Evolutionary conservation across 1,140 invertebrate species (phyloP), one percentile per base, ranked within the genome.

Genomic region (Battus philenor): DNA sequence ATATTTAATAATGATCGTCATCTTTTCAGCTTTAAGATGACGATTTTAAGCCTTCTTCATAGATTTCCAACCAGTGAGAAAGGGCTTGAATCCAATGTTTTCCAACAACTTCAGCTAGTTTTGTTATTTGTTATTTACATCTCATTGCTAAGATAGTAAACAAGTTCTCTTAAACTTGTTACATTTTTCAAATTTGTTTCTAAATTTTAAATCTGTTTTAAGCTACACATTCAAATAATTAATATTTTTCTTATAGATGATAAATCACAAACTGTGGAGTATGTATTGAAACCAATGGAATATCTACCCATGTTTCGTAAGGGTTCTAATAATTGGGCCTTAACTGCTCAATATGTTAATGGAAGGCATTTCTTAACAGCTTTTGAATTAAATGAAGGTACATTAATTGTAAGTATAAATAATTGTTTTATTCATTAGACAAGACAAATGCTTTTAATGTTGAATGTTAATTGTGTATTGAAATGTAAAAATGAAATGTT

Each of bases 381-480:
- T 1, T 82, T 84, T 59, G 80, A 84, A 47, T 53, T 80, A 18
- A 80, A 79, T 61, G 78, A 82, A 62, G 80, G 80, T 12, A 75
- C 69, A 47, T 39, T 84, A 4, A 77, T 79, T 54, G 80, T 84
- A 69, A 82, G 78, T 69, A 44, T n/a, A n/a, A n/a, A n/a, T n/a
- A n/a, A n/a, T n/a, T n/a, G n/a, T n/a, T n/a, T 24, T 24, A 8
- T 24, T 5, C 22, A 24, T n/a, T 24, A 2, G 9, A 8, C 1
- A 2, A 24, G 6, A 1, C 9, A 24, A 2, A 2, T 24, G 9
- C 6, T 8, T 24, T 24, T n/a, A 24, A 5, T n/a, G 9, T 1
- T 24, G 4, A 24, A 24, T 24, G 1, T 24, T 8, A 24, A 2
- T 1, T 24, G 1, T 24, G 9, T 8, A 24, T 24, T 1, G 9